phyloP scores from a whole-genome alignment of 2,797 vertebrate species.

The Corythornis leucogaster region DNA sequence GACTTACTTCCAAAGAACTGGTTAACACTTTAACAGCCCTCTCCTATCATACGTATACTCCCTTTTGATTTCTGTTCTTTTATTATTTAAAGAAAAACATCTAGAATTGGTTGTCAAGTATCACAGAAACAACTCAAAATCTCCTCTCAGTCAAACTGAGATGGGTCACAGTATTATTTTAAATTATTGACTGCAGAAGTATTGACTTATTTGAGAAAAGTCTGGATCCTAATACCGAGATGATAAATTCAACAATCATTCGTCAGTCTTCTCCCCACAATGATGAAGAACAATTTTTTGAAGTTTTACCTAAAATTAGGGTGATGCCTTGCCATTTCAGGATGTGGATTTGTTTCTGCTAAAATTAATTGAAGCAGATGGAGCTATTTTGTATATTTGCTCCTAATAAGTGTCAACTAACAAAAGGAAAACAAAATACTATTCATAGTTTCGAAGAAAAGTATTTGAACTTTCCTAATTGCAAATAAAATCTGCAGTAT shows the following conservation, averaged over 20 bases:
- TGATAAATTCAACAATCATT: neutral
- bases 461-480: neutral
- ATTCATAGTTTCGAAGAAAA: neutral
- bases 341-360: neutral
- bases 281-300: neutral
- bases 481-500: neutral
- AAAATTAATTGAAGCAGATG: neutral
- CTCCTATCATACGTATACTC: neutral
- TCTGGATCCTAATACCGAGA: neutral
- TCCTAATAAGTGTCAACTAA: neutral
- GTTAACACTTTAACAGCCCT: neutral
- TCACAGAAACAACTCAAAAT: neutral
- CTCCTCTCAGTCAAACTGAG: neutral
- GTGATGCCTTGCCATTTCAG: neutral
- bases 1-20: neutral
- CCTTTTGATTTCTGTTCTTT: neutral
- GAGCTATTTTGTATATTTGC: neutral
- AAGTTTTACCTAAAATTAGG: neutral
- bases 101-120: neutral
- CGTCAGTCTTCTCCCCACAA: neutral
- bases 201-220: neutral
- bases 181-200: neutral
- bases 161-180: neutral
- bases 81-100: neutral
- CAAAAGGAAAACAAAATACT: neutral